Percentiles rank a stretch among this genome's conserved stretches.
Evolutionary conservation across 2,888 invertebrate species (phyloP).

Genomic region (Latrodectus elegans): DNA sequence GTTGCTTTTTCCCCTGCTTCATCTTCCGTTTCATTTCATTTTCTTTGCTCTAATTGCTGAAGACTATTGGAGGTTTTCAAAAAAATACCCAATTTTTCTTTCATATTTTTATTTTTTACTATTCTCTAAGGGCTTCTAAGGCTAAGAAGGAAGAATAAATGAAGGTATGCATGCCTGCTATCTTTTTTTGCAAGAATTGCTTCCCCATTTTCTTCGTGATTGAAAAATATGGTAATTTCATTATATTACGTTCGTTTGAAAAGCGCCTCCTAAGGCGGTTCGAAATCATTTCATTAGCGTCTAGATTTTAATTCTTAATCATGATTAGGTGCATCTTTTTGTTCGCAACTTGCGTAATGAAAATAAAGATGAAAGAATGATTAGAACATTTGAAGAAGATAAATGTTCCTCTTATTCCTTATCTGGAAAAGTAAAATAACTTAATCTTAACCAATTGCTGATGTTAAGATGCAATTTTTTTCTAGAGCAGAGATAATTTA

Average conservation of each 20-base stretch:
- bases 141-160: constrained; percentile 36
- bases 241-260: constrained; percentile 54
- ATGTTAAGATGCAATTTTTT: no score
- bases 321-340: constrained; percentile 31
- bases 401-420: constrained; percentile 25
- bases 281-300: constrained; percentile 46
- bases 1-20: not conserved
- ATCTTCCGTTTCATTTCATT: constrained; percentile 21
- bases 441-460: no score
- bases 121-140: constrained; percentile 19
- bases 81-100: not conserved
- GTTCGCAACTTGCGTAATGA: not conserved
- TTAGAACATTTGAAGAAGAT: constrained; percentile 33
- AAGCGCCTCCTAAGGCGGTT: constrained; percentile 27
- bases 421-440: not conserved
- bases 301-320: constrained; percentile 23
- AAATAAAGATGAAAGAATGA: constrained; percentile 35
- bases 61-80: constrained; percentile 6
- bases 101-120: not conserved
- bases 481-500: no score
- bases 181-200: not conserved
- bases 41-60: constrained; percentile 43
- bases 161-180: constrained; percentile 31
- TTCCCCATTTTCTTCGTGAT: constrained; percentile 22
- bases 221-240: constrained; percentile 61